Conservation (phyloP, 92 coral and sea anemone species). For the Siderastrea radians region DNA sequence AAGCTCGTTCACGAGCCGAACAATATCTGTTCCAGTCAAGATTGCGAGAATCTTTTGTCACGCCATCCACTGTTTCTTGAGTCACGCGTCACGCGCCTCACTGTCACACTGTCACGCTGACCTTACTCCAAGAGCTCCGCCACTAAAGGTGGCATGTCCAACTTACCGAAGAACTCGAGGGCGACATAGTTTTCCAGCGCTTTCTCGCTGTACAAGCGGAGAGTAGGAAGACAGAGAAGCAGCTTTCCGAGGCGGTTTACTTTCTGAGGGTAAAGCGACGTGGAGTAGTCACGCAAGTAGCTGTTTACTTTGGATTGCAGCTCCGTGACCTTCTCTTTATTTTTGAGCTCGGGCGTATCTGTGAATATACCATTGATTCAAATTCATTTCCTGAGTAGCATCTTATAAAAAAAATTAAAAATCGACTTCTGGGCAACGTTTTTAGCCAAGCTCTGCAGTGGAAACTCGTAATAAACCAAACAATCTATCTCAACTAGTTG, state of each 20-base stretch:
- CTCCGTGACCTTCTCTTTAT: slow-evolving; percentile 82
- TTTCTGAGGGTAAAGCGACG: slow-evolving; percentile 72
- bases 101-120: slow-evolving; percentile 19
- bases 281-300: slow-evolving; percentile 86
- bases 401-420: too few relatives aligned
- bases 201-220: slow-evolving; percentile 92
- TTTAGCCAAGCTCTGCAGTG: too few relatives aligned
- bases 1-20: not conserved
- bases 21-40: slow-evolving; percentile 5
- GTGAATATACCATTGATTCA: slow-evolving; percentile 4
- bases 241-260: slow-evolving; percentile 93
- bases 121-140: slow-evolving; percentile 86
- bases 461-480: too few relatives aligned
- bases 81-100: not conserved
- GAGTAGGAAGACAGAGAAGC: slow-evolving; percentile 91
- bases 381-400: too few relatives aligned
- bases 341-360: slow-evolving; percentile 91
- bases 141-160: slow-evolving; percentile 98
- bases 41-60: slow-evolving; percentile 22
- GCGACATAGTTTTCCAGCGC: slow-evolving; percentile 95
- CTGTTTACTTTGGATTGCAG: slow-evolving; percentile 86
- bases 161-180: slow-evolving; percentile 95
- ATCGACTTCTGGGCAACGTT: too few relatives aligned
- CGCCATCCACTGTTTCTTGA: not conserved
- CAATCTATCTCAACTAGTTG: too few relatives aligned